Percentiles rank a stretch among this genome's conserved stretches.
Evolutionary conservation across 1,140 invertebrate genomes (phyloP).

Genomic region (Drosophila littoralis): DNA sequence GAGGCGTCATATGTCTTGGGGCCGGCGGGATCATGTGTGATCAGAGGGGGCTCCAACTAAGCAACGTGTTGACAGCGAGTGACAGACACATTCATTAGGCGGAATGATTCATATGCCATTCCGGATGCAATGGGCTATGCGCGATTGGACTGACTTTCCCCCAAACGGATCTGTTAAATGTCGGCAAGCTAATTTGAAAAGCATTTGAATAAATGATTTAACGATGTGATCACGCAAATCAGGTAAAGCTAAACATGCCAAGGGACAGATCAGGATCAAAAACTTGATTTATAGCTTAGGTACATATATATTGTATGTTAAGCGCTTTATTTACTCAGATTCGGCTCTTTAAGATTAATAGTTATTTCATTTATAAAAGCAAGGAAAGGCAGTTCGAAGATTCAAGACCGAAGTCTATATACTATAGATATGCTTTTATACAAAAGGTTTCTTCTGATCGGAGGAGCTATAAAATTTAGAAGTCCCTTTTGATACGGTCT

Average conservation of each 20-base stretch:
- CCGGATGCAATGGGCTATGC: slow-evolving; percentile 13
- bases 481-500: no score
- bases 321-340: slow-evolving; percentile 1
- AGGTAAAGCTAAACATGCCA: slow-evolving; percentile 28
- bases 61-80: slow-evolving; percentile 81
- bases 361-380: no score
- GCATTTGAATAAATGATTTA: slow-evolving; percentile 75
- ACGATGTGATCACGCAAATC: slow-evolving; percentile 46
- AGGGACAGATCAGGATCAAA: neutral
- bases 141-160: neutral
- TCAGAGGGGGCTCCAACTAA: slow-evolving; percentile 38
- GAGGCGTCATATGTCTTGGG: slow-evolving; percentile 27
- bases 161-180: slow-evolving; percentile 54
- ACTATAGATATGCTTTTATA: no score
- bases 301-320: no score
- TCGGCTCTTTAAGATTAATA: no score
- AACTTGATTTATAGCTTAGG: slow-evolving; percentile 5
- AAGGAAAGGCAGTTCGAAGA: no score
- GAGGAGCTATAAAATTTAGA: no score
- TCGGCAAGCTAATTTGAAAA: slow-evolving; percentile 57
- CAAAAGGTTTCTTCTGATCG: no score
- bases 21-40: slow-evolving; percentile 10
- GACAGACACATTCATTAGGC: slow-evolving; percentile 82
- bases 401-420: no score
- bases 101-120: slow-evolving; percentile 72